phyloP scores from a whole-genome alignment of 2,888 invertebrate species.

The Escarpia spicata region DNA sequence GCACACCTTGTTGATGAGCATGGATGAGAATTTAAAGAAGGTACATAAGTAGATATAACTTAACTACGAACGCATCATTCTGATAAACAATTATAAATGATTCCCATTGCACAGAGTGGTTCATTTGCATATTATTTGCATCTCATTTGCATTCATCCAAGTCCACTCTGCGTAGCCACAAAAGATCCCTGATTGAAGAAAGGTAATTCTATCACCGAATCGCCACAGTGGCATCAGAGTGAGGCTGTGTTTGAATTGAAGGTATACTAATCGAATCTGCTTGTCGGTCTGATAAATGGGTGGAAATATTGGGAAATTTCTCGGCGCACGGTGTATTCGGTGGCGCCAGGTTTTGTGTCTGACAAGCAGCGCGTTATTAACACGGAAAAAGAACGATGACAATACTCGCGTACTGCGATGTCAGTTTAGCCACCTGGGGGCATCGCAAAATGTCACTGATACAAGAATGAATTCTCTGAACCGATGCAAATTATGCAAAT shows the following conservation, averaged over 20 bases:
- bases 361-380: neutral
- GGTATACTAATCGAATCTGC: neutral
- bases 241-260: neutral
- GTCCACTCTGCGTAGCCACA: neutral
- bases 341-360: neutral
- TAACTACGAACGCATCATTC: neutral
- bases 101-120: neutral
- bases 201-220: neutral
- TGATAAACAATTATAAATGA: slow-evolving; percentile 5
- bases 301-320: neutral
- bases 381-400: neutral
- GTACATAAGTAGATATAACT: neutral
- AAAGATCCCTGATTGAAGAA: neutral
- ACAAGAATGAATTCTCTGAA: neutral
- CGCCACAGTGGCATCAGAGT: neutral
- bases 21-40: neutral
- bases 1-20: neutral
- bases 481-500: neutral
- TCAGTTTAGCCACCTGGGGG: neutral
- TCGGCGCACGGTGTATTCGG: neutral
- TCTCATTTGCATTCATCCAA: neutral
- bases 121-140: slow-evolving; percentile 3
- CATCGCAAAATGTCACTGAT: neutral
- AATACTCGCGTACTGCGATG: neutral
- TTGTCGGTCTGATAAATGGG: neutral